Base-by-base conservation (phyloP, 23 tunicate genomes). In the Phallusia fumigata region DNA sequence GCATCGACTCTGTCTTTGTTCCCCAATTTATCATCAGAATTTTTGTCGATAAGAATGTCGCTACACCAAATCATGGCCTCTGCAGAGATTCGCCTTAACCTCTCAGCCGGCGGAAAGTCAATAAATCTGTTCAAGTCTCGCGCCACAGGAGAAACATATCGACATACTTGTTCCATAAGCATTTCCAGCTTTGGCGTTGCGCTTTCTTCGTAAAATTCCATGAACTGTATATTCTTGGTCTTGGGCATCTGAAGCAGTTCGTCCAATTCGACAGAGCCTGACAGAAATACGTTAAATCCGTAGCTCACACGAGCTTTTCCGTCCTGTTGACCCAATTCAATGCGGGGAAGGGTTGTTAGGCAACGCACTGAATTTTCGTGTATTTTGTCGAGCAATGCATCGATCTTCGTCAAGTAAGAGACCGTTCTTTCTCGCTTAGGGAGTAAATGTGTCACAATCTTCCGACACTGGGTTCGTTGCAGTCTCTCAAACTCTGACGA, bases 181-280 rank as follows among this genome's bases (percentile, higher is more conserved):
- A 58, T 13, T 58, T 58, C 69, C 28, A 58, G 28, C 13, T 58
- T 58, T 13, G 69, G 16, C 1, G 15, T 21, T 1, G 69, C 28
- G 69, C 13, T 24, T 58, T 58, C 69, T 58, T 58, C 69, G 69
- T 16, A 58, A 58, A 58, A 58, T 5, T 58, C 69, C 69, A 58
- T 22, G 16, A 58, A 58, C 28, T 21, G 26, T 58, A 58, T 6
- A 13, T 58, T 3, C 28, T 58, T 24, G 8, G 8, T 16, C 69
- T 8, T 13, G 15, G 69, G 69, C 28, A 6, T 22, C 5, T 22
- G 15, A 58, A 58, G 69, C 16, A 58, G 28, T 58, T 21, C 16
- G 28, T 58, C 69, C 28, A 24, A 16, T 13, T 58, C 13, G 13
- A 58, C 13, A 24, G 11, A 11, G 3, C 69, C 28, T 11, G 28